Percentiles rank a stretch among this genome's conserved stretches.
Evolutionary conservation across 2,888 invertebrate species (phyloP).

Genomic region (Caenorhabditis panamensis): DNA sequence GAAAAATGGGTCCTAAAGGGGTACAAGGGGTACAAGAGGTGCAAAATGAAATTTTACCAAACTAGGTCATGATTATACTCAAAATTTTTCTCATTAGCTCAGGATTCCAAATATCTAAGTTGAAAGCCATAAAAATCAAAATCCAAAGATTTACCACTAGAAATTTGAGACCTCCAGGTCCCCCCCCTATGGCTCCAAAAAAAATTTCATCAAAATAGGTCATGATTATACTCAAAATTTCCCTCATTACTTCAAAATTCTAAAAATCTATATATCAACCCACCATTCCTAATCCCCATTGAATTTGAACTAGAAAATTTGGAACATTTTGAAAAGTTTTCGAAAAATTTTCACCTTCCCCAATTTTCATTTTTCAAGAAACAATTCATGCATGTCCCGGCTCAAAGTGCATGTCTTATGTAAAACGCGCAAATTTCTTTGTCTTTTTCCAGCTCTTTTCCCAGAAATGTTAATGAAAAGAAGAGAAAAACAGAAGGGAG

Average conservation of each 20-base stretch:
- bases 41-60: background rate
- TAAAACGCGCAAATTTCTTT: background rate
- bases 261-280: too few relatives aligned
- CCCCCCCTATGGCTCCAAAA: background rate
- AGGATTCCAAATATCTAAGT: too few relatives aligned
- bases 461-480: background rate
- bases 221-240: background rate
- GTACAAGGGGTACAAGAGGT: too few relatives aligned
- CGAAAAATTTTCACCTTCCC: too few relatives aligned
- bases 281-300: too few relatives aligned
- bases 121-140: too few relatives aligned
- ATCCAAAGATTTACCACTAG: too few relatives aligned
- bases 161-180: too few relatives aligned
- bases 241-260: too few relatives aligned
- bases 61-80: background rate
- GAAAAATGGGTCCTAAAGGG: background rate
- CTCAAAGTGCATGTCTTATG: background rate
- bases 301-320: too few relatives aligned
- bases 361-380: background rate
- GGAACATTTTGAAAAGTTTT: too few relatives aligned
- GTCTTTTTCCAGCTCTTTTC: background rate
- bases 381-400: background rate
- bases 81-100: too few relatives aligned
- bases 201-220: background rate
- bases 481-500: background rate